Conservation (phyloP, 2,888 invertebrate species). For the Idaea dimidiata region DNA sequence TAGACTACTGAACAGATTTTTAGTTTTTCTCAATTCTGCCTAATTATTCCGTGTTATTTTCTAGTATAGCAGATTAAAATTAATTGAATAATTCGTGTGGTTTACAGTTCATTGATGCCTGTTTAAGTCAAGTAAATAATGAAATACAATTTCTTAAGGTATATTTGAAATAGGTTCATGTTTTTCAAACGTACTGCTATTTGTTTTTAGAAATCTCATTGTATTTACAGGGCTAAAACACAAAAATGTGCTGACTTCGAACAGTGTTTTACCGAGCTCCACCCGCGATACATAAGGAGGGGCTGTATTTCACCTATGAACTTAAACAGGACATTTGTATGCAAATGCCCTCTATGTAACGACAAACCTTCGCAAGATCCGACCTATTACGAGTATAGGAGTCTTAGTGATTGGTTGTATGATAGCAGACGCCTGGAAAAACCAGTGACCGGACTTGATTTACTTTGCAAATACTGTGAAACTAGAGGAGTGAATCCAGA, state of each 20-base stretch:
- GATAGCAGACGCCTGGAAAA: conserved; percentile 52
- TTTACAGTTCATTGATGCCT: too few species aligned
- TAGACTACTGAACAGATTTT: too few species aligned
- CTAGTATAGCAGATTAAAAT: too few species aligned
- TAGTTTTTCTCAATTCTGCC: too few species aligned
- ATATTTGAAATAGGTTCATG: too few species aligned
- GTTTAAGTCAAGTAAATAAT: too few species aligned
- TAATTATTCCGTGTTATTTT: too few species aligned
- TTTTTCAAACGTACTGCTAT: background rate
- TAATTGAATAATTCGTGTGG: too few species aligned
- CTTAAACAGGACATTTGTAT: conserved; percentile 57
- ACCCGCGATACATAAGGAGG: conserved; percentile 55
- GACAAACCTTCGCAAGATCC: conserved; percentile 52
- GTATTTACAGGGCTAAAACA: conserved; percentile 36
- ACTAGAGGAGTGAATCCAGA: conserved; percentile 43
- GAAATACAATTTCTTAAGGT: too few species aligned
- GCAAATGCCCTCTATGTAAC: conserved; percentile 66
- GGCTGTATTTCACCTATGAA: conserved; percentile 50
- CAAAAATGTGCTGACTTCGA: conserved; percentile 43
- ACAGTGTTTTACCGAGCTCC: conserved; percentile 54
- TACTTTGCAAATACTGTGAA: conserved; percentile 58
- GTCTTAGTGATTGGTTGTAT: conserved; percentile 55
- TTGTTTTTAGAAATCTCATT: conserved; percentile 1
- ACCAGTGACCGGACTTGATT: conserved; percentile 36
- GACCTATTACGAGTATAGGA: conserved; percentile 50